Evolutionary conservation across 2,797 vertebrate genomes (phyloP), one percentile per base, ranked within the genome.

Genomic region (Coregonus sp.): DNA sequence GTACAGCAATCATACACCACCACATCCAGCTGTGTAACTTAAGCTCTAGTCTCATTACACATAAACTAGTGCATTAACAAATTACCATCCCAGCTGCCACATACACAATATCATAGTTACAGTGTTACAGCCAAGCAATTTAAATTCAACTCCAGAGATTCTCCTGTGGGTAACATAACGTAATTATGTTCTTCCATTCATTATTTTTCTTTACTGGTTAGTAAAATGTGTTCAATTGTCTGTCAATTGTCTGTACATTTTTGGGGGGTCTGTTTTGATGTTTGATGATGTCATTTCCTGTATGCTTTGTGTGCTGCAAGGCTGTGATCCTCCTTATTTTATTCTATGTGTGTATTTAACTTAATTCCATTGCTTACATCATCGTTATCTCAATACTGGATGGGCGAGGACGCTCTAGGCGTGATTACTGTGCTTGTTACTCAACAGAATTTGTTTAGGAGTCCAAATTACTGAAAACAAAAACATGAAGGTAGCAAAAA

Each of bases 41-140:
- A 14, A 54, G 14, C n/a, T 29, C 29, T 4, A 31, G 20, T 66
- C 63, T 31, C 25, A 18, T 73, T 69, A 68, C 72, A 51, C 65
- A 68, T 72, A 69, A 68, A 73, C 31, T 1, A 59, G 70, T 69
- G 74, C 35, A 72, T 66, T 76, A 68, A 73, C 74, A 51, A 59
- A 69, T 73, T 75, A 66, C 12, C 29, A 14, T 33, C 14, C 6
- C 14, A 5, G 61, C 61, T 65, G 61, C n/a, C 61, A 65, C 25
- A 25, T 5, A 12, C 61, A 29, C 61, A 65, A 29, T 29, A 65
- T 31, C 20, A 31, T 31, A 25, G 61, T 29, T 12, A 37, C 35
- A 65, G 20, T 31, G 61, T 65, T 29, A 29, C 61, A 65, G 20
- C 11, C 61, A 65, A 25, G 12, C 25, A 25, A 65, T 29, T 65